These are phyloP conservation scores for Isaurus tuberculatus DNA, from an alignment of 92 coral and sea anemone genomes.

Conservation along the genomic window DNA sequence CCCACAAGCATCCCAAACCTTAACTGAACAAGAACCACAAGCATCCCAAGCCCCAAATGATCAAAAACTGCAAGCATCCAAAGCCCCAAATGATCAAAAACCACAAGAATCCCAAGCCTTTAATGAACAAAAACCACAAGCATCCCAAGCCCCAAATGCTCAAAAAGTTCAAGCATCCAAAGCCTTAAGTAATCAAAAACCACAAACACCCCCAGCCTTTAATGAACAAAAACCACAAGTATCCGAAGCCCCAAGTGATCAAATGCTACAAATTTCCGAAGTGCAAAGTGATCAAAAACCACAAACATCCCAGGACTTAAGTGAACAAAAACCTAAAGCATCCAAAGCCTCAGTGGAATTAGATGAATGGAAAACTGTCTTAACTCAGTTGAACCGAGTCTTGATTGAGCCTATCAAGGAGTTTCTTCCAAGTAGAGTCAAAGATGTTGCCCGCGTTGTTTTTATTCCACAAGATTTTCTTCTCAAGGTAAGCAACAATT, in stretches of 20 bases:
- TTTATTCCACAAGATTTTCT: slow-evolving; percentile 73
- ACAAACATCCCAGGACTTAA: neutral
- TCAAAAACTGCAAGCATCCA: no score
- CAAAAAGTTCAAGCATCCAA: no score
- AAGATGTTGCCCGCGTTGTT: slow-evolving; percentile 36
- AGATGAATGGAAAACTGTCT: slow-evolving; percentile 59
- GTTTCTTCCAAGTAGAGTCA: slow-evolving; percentile 35
- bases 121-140: no score
- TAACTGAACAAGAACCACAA: no score
- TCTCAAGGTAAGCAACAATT: slow-evolving; percentile 46
- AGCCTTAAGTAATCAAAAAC: neutral
- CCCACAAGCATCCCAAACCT: no score
- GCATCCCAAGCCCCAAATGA: no score
- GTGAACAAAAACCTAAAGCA: neutral
- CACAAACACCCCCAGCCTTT: neutral
- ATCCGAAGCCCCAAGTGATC: neutral
- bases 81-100: no score
- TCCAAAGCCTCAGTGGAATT: neutral
- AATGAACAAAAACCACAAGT: neutral
- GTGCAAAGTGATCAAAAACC: neutral
- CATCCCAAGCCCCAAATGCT: no score
- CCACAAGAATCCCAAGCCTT: no score
- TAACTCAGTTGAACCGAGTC: slow-evolving; percentile 50
- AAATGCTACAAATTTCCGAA: no score
- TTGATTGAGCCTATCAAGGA: slow-evolving; percentile 59